Percentiles rank a stretch among this genome's conserved stretches.
These are phyloP conservation scores for Brachyalestes nurse DNA, from an alignment of 2,797 vertebrate genomes.

Conservation along the genomic window DNA sequence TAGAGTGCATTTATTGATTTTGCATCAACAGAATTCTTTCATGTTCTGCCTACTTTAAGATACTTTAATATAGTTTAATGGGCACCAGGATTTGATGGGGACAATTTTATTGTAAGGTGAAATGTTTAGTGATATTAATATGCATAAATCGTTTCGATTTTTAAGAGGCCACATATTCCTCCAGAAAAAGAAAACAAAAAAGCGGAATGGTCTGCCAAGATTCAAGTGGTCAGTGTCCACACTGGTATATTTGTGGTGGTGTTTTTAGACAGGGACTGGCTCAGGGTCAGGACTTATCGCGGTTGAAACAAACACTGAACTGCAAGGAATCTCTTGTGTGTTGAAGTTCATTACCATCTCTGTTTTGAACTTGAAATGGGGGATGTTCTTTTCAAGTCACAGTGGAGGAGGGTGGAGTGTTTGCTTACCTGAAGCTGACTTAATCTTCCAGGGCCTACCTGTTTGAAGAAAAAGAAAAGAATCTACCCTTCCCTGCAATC, in stretches of 20 bases:
- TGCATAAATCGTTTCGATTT: no score
- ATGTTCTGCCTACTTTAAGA: no score
- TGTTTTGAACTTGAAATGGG: constrained; percentile 5
- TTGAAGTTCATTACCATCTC: neutral
- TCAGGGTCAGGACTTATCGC: constrained; percentile 53
- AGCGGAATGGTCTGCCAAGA: constrained; percentile 15
- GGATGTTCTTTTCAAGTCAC: constrained; percentile 25
- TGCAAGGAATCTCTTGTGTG: constrained; percentile 7
- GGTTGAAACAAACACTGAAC: constrained; percentile 30
- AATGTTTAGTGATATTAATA: no score
- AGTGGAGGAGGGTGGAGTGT: neutral
- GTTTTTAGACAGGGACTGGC: constrained; percentile 51
- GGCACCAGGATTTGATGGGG: no score
- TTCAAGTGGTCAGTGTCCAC: constrained; percentile 30
- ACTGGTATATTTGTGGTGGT: neutral
- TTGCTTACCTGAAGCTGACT: neutral
- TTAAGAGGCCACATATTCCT: no score
- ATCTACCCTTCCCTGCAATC: neutral
- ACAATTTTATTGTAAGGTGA: no score
- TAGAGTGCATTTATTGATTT: no score
- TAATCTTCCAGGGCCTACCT: neutral
- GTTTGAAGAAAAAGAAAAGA: no score
- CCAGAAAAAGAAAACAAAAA: no score
- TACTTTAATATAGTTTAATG: no score
- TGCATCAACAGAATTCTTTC: no score